Conservation (phyloP, 2,113 vertebrate genomes). For the Addax nasomaculatus region DNA sequence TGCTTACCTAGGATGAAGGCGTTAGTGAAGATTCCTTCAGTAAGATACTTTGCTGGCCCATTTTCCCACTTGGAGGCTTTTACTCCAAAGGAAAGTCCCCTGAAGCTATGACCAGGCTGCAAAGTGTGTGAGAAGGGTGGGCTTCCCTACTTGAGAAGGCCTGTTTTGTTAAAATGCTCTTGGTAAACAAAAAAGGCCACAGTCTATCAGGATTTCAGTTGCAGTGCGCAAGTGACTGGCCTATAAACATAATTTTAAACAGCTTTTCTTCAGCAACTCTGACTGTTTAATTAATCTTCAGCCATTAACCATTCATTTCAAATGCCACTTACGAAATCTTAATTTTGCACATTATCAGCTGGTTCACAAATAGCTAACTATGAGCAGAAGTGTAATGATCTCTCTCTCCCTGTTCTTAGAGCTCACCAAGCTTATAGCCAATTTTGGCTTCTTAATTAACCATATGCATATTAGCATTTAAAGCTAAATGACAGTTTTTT, state of each 20-base stretch:
- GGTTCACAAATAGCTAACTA: conserved; percentile 82
- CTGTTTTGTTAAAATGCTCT: conserved; percentile 13
- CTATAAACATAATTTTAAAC: conserved; percentile 80
- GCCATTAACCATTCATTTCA: conserved; percentile 85
- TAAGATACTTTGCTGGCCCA: conserved; percentile 41
- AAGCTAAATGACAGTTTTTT: conserved; percentile 75
- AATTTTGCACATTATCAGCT: conserved; percentile 85
- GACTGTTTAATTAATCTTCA: conserved; percentile 86
- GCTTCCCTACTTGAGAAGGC: conserved; percentile 10
- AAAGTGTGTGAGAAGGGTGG: neutral
- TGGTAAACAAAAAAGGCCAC: conserved; percentile 70
- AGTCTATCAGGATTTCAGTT: conserved; percentile 67
- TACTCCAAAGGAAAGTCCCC: conserved; percentile 46
- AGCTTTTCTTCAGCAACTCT: conserved; percentile 82
- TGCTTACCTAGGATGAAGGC: conserved; percentile 6
- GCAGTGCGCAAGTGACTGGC: conserved; percentile 66
- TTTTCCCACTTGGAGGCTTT: conserved; percentile 44
- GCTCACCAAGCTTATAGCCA: conserved; percentile 77
- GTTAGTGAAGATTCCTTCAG: conserved; percentile 29
- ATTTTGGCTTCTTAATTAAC: conserved; percentile 84
- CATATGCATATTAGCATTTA: conserved; percentile 78
- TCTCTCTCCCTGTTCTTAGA: conserved; percentile 67
- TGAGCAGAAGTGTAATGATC: conserved; percentile 76
- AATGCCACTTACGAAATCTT: conserved; percentile 83
- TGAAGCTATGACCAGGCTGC: neutral